Conservation (phyloP, 2,797 vertebrate genomes). For the Sebastes itinus region DNA sequence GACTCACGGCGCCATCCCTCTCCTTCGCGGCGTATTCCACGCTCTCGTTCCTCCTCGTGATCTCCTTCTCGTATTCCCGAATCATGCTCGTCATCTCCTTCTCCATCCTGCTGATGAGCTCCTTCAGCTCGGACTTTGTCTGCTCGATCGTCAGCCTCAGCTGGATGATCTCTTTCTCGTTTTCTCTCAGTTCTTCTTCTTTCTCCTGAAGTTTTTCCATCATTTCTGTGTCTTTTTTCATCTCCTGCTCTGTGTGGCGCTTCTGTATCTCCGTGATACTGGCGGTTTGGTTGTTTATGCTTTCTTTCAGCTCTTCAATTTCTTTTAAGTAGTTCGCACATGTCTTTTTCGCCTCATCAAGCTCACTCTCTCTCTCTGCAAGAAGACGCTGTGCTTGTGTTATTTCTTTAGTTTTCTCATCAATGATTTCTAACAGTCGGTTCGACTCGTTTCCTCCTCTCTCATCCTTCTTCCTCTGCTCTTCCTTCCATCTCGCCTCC, state of each 20-base stretch:
- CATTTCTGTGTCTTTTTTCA: constrained; percentile 36
- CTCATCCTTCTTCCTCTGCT: constrained; percentile 43
- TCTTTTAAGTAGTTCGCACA: constrained; percentile 34
- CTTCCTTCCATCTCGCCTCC: constrained; percentile 58
- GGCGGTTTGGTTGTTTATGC: not conserved
- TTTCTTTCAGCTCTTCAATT: constrained; percentile 57
- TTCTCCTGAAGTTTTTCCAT: constrained; percentile 56
- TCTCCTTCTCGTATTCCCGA: constrained; percentile 60
- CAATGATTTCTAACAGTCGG: constrained; percentile 24
- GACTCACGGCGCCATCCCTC: constrained; percentile 24
- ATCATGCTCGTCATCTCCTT: constrained; percentile 72
- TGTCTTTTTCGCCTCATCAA: constrained; percentile 15
- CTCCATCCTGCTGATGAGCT: constrained; percentile 65
- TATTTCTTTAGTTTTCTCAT: constrained; percentile 32
- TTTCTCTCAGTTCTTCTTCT: constrained; percentile 56
- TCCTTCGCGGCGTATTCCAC: constrained; percentile 18
- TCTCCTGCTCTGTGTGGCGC: constrained; percentile 40
- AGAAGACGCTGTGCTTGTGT: not conserved
- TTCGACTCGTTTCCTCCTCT: constrained; percentile 30
- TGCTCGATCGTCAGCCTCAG: constrained; percentile 66
- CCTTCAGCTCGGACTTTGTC: constrained; percentile 65
- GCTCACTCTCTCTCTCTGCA: constrained; percentile 19
- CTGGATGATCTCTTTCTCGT: constrained; percentile 41
- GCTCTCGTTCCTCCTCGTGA: constrained; percentile 26
- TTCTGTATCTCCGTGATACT: constrained; percentile 20